These are phyloP conservation scores for Phrynosoma platyrhinos DNA, from an alignment of 2,113 vertebrate genomes.

Conservation along the genomic window DNA sequence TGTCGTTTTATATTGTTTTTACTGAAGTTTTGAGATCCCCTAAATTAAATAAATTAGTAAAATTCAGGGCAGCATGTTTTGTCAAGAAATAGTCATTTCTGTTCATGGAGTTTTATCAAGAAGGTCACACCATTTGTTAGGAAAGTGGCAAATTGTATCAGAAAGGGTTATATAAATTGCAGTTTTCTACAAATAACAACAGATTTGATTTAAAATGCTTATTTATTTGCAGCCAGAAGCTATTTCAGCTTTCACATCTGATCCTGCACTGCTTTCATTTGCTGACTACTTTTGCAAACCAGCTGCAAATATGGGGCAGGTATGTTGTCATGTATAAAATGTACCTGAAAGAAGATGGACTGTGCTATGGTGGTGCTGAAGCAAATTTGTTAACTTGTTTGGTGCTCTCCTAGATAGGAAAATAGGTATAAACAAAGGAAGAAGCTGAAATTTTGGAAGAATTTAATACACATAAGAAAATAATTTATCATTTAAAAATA, in stretches of 20 bases:
- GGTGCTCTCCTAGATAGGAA: neutral
- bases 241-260: constrained; percentile 95
- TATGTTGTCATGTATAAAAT: constrained; percentile 41
- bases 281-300: constrained; percentile 96
- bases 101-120: rapidly evolving
- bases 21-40: neutral
- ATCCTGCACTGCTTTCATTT: constrained; percentile 93
- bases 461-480: neutral
- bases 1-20: neutral
- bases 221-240: constrained; percentile 87
- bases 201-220: neutral
- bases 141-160: neutral
- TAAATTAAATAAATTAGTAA: neutral
- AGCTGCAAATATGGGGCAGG: constrained; percentile 85
- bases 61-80: neutral
- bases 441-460: neutral
- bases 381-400: neutral
- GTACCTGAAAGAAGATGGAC: neutral
- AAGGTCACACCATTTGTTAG: neutral
- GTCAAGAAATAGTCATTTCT: neutral
- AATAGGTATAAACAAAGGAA: neutral
- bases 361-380: neutral
- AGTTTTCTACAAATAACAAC: neutral
- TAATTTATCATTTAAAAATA: neutral
- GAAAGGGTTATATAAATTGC: neutral